Conservation (phyloP, 2,888 invertebrate genomes). For the Drosophila pseudotakahashii region DNA sequence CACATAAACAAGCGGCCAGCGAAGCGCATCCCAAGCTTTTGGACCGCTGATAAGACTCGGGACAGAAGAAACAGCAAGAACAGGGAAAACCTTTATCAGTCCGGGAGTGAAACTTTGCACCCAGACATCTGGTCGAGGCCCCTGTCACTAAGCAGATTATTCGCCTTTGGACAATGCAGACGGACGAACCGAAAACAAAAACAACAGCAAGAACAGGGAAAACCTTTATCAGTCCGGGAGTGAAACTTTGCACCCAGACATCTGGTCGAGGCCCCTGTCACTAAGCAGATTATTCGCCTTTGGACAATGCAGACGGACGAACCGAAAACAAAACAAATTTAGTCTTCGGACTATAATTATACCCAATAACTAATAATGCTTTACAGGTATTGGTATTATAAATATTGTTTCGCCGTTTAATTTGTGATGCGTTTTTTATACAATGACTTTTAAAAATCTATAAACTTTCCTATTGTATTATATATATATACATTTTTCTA, state of each 20-base stretch:
- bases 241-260: conserved; percentile 49
- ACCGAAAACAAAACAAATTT: conserved; percentile 7
- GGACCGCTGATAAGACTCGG: conserved; percentile 34
- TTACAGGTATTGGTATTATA: too few species aligned
- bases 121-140: conserved; percentile 38
- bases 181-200: conserved; percentile 8
- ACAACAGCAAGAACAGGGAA: conserved; percentile 23
- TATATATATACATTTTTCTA: too few species aligned
- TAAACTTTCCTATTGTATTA: too few species aligned
- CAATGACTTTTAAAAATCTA: too few species aligned
- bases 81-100: conserved; percentile 44
- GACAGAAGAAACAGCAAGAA: conserved; percentile 11
- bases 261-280: conserved; percentile 30
- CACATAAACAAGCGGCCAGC: conserved; percentile 27
- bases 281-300: conserved; percentile 43
- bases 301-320: conserved; percentile 18
- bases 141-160: conserved; percentile 43
- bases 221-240: conserved; percentile 40
- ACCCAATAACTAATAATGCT: not conserved
- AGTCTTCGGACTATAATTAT: not conserved
- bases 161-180: conserved; percentile 20
- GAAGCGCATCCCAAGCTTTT: conserved; percentile 35
- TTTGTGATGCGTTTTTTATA: too few species aligned
- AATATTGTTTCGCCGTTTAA: too few species aligned
- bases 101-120: conserved; percentile 42